Evolutionary conservation across 92 coral and sea anemone species (phyloP).

Genomic region (Palythoa grandiflora): DNA sequence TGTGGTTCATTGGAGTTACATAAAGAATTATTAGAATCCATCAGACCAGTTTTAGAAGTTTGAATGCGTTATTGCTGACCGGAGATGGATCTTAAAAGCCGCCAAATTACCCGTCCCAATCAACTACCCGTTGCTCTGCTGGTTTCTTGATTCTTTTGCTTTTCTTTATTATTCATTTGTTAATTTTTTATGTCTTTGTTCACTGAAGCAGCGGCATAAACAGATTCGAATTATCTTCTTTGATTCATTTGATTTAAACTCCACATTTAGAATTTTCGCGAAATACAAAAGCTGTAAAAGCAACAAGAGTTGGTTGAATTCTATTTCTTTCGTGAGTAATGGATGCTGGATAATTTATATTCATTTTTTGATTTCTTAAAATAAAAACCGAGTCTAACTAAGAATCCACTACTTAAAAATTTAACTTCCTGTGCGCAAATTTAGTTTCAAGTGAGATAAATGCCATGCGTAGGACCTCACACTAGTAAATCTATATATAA

Average conservation of each 20-base stretch:
- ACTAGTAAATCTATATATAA: no score
- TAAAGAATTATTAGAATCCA: not conserved
- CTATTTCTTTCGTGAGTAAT: no score
- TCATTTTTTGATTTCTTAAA: no score
- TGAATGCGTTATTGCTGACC: not conserved
- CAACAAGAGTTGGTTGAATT: no score
- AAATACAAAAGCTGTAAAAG: no score
- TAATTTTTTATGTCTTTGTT: slow-evolving; percentile 13
- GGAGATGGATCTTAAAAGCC: not conserved
- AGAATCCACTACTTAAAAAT: no score
- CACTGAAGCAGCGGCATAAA: not conserved
- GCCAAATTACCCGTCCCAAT: slow-evolving; percentile 8
- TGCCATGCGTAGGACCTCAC: no score
- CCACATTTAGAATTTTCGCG: no score
- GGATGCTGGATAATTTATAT: no score
- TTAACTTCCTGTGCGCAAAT: no score
- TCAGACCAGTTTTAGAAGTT: not conserved
- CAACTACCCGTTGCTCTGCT: slow-evolving; percentile 11
- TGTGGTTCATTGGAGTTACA: not conserved
- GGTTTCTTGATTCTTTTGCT: slow-evolving; percentile 21
- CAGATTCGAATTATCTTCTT: not conserved
- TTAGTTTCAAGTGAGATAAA: no score
- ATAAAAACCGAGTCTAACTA: no score
- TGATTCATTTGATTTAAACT: not conserved
- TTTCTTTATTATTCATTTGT: not conserved